Evolutionary conservation across 2,113 vertebrate species (phyloP), one percentile per base, ranked within the genome.

Genomic region (Panthera tigris): DNA sequence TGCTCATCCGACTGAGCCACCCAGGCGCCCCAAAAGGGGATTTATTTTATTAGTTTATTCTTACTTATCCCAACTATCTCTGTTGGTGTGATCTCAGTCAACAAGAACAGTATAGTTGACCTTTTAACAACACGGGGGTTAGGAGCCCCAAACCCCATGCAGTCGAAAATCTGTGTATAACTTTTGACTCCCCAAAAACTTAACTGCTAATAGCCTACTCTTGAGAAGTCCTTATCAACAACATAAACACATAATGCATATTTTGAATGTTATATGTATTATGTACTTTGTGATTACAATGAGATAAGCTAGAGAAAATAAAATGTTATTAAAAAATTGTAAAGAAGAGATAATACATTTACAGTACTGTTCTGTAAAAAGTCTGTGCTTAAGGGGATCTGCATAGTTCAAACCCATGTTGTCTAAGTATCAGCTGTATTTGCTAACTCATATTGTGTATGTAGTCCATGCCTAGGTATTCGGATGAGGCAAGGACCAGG

Each of bases 41-140:
- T 89, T 84, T 73, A 91, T 88, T 97, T 87, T 68, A 80, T 90
- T 97, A 91, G 69, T 91, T 95, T 95, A 86, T 89, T 91, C 21
- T 86, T 66, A 73, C 90, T 91, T 92, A 52, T 76, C 33, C 23
- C 15, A 88, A 36, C 3, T 23, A 69, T 96, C n/a, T 95, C 33
- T 89, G 48, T 52, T 96, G 61, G 7, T 71, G 8, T 90, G 11
- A 68, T 91, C 76, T 88, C 13, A 69, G 39, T 89, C 83, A 95
- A 36, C 31, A 80, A 93, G 69, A 83, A 45, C 10, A 73, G 27
- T 57, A 29, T 25, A 27, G 23, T 74, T 45, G 71, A 13, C 23
- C 39, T 23, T 74, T 41, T 39, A 74, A 45, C 21, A 73, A 73
- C 6, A 23, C 1, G 6, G 71, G 19, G 71, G 39, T 74, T 74